Evolutionary conservation across 2,113 vertebrate species (phyloP).

Genomic region (Burhinus bistriatus): DNA sequence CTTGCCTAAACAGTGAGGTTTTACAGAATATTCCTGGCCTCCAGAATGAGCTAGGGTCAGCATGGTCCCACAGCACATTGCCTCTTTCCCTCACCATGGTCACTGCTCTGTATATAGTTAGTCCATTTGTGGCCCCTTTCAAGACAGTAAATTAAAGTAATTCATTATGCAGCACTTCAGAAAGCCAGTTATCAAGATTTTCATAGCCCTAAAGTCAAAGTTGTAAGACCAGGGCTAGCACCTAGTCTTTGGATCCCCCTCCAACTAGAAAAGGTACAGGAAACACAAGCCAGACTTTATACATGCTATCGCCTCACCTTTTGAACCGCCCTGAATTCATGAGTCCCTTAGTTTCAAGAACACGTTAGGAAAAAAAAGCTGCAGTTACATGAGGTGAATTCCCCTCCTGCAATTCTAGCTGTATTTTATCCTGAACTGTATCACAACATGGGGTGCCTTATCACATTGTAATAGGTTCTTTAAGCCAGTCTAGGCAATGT

Average conservation of each 20-base stretch:
- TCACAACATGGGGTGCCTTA: not conserved
- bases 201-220: not conserved
- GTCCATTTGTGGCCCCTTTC: not conserved
- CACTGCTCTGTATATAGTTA: not conserved
- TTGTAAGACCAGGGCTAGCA: not conserved
- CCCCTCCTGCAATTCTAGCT: not conserved
- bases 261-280: not conserved
- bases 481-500: not conserved
- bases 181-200: not conserved
- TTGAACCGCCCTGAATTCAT: not conserved
- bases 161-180: not conserved
- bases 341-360: not conserved
- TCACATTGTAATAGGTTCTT: not conserved
- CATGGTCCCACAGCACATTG: not conserved
- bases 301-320: not conserved
- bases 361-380: rapidly evolving
- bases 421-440: not conserved
- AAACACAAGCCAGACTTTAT: not conserved
- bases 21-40: not conserved
- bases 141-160: not conserved
- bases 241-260: not conserved
- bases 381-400: not conserved
- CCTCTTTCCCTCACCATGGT: not conserved
- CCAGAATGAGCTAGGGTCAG: not conserved
- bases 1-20: not conserved